phyloP scores from a whole-genome alignment of 2,797 vertebrate genomes.

The Myotis daubentonii region DNA sequence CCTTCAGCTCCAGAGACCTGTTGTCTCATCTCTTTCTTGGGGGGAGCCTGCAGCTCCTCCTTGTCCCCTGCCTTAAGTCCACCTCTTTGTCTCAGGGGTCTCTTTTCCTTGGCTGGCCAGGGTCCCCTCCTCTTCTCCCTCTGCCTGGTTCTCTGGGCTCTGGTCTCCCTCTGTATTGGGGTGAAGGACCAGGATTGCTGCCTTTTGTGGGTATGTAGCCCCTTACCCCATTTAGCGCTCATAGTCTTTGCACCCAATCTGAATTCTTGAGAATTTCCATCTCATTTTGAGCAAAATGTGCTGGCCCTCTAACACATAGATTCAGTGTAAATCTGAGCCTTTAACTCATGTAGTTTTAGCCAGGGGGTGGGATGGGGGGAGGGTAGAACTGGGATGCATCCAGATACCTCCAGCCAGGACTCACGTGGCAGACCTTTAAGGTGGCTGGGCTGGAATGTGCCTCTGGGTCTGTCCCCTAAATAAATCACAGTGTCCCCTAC shows the following conservation, averaged over 20 bases:
- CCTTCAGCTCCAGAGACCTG: slow-evolving; percentile 42
- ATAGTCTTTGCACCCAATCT: slow-evolving; percentile 14
- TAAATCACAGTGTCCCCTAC: not conserved
- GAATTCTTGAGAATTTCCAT: not conserved
- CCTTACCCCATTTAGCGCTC: not conserved
- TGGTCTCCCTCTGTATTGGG: slow-evolving; percentile 15
- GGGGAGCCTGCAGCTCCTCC: slow-evolving; percentile 41
- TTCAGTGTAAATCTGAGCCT: slow-evolving; percentile 51
- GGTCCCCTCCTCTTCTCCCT: slow-evolving; percentile 32
- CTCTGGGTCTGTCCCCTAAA: not conserved
- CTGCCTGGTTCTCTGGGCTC: slow-evolving; percentile 56
- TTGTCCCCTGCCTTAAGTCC: slow-evolving; percentile 76
- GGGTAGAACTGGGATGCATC: not conserved
- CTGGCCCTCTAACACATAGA: not conserved
- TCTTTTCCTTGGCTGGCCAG: slow-evolving; percentile 65
- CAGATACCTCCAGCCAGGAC: not conserved
- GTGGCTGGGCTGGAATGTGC: not conserved
- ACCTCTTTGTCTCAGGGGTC: slow-evolving; percentile 78
- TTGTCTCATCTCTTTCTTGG: slow-evolving; percentile 36
- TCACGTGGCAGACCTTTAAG: not conserved
- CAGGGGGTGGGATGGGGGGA: not conserved
- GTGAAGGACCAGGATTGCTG: slow-evolving; percentile 40
- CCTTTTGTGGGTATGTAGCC: slow-evolving; percentile 40
- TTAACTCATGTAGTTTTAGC: slow-evolving; percentile 26
- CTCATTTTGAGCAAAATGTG: slow-evolving; percentile 44